Evolutionary conservation across 2,888 invertebrate species (phyloP).

Genomic region (Coecobrya sp.): DNA sequence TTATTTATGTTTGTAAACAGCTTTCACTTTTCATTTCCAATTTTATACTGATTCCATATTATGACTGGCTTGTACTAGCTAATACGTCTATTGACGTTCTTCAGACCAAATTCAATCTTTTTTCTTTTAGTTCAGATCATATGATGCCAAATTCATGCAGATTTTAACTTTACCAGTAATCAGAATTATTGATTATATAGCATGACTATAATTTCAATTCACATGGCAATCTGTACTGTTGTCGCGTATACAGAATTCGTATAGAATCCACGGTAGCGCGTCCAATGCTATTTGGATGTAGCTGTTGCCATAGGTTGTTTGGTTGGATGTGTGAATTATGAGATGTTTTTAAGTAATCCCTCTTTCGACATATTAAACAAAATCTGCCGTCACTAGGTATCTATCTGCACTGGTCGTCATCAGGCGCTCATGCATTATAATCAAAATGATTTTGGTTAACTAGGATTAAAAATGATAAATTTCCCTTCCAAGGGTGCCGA

Average conservation of each 20-base stretch:
- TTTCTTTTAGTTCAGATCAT: neutral
- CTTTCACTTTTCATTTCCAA: neutral
- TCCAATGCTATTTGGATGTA: no score
- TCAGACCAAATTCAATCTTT: neutral
- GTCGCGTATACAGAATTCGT: no score
- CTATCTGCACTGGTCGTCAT: neutral
- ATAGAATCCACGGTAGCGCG: no score
- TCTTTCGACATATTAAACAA: neutral
- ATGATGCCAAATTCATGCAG: neutral
- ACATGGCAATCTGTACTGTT: neutral
- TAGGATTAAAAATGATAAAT: conserved; percentile 68
- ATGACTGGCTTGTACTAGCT: no score
- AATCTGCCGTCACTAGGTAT: neutral
- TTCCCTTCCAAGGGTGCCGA: conserved; percentile 64
- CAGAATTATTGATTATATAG: neutral
- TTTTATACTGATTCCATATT: neutral
- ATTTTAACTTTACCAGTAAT: no score
- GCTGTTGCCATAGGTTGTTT: no score
- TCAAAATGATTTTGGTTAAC: conserved; percentile 45
- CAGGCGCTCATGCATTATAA: conserved; percentile 38
- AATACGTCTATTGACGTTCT: no score
- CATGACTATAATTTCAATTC: neutral
- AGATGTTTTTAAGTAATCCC: neutral
- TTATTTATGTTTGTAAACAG: neutral
- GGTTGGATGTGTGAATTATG: no score